These are phyloP conservation scores for Graphium colonna DNA, from an alignment of 2,888 invertebrate genomes.

Conservation along the genomic window DNA sequence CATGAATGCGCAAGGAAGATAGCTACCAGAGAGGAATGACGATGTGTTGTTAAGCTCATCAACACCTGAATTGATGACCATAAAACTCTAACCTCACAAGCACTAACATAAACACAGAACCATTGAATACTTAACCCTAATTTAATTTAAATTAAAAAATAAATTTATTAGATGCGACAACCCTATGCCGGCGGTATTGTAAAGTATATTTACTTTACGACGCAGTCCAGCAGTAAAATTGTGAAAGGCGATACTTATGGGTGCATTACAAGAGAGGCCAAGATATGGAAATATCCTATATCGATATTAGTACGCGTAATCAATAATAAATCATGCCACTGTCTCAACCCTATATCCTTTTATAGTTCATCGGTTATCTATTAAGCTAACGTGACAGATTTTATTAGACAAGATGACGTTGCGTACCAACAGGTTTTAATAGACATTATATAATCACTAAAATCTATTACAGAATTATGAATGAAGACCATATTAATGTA, in stretches of 20 bases:
- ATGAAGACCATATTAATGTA: no score
- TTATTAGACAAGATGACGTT: background rate
- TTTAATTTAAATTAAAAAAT: no score
- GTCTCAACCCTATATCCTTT: background rate
- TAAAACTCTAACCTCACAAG: no score
- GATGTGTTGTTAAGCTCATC: no score
- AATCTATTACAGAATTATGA: background rate
- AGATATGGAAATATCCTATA: conserved; percentile 15
- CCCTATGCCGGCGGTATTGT: background rate
- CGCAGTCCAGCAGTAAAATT: conserved; percentile 13
- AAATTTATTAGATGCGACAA: background rate
- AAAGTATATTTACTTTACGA: background rate
- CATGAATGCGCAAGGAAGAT: no score
- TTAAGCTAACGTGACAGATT: background rate
- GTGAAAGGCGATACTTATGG: conserved; percentile 15
- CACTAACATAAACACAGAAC: no score
- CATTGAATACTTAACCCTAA: no score
- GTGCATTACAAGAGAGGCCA: background rate
- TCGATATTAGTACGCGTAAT: conserved; percentile 6
- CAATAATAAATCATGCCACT: background rate
- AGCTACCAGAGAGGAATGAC: no score
- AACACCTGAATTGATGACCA: no score
- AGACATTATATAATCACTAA: background rate
- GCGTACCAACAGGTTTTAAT: background rate
- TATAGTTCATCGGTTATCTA: background rate